A percentile compares a stretch with the other conserved stretches of the same genome.
Evolutionary conservation across 2,113 vertebrate genomes (phyloP).

Genomic region (Emydocephalus ijimae): DNA sequence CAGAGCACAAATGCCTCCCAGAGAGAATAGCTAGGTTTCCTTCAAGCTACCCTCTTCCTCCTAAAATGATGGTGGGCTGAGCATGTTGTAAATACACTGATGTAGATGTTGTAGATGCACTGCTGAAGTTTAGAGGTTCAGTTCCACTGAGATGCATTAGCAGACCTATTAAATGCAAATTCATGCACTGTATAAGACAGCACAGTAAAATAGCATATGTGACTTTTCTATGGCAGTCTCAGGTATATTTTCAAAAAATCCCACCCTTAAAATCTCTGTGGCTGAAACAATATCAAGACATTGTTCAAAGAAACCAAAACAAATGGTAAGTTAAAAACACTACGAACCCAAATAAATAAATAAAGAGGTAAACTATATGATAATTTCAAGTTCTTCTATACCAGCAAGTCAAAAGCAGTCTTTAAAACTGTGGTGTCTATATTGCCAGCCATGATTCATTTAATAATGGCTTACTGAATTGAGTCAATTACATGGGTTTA

Average conservation of each 20-base stretch:
- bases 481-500: not conserved
- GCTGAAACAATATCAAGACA: not conserved
- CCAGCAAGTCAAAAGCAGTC: not conserved
- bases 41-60: slow-evolving; percentile 11
- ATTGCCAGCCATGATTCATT: not conserved
- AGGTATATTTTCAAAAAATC: not conserved
- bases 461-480: not conserved
- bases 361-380: not conserved
- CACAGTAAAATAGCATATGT: not conserved
- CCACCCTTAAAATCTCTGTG: not conserved
- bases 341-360: not conserved
- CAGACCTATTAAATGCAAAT: not conserved
- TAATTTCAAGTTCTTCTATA: not conserved
- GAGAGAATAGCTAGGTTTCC: slow-evolving; percentile 4
- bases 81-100: too few species aligned
- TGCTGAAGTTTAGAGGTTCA: not conserved
- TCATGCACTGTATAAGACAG: not conserved
- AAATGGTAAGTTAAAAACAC: not conserved
- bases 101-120: not conserved
- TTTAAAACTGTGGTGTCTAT: not conserved
- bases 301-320: not conserved
- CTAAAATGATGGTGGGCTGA: slow-evolving; percentile 16
- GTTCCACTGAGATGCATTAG: not conserved
- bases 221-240: not conserved
- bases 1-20: not conserved